A percentile compares a stretch with the other conserved stretches of the same genome.
Evolutionary conservation across 2,888 invertebrate species (phyloP).

Genomic region (Drosophila siamana): DNA sequence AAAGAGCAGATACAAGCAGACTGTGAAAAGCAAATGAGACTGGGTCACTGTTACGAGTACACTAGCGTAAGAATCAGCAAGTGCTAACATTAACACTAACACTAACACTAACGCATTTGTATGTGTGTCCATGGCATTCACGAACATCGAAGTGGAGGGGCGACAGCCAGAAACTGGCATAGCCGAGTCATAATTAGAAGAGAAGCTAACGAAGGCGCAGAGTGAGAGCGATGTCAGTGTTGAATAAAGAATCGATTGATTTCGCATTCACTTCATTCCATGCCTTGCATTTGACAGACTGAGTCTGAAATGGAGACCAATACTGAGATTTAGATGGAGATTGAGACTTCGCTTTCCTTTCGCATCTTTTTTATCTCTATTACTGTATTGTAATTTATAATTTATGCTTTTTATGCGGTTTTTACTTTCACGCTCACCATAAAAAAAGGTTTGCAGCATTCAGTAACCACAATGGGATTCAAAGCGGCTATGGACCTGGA

Average conservation of each 20-base stretch:
- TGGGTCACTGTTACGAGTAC: conserved; percentile 83
- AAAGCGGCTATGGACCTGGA: conserved; percentile 14
- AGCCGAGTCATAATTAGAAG: conserved; percentile 59
- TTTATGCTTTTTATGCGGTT: conserved; percentile 54
- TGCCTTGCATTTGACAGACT: conserved; percentile 51
- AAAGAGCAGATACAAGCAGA: neutral
- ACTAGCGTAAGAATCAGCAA: conserved; percentile 61
- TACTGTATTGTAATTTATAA: conserved; percentile 55
- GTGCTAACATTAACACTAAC: conserved; percentile 32
- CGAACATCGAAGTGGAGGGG: neutral
- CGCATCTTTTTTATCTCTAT: conserved; percentile 59
- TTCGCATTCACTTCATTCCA: conserved; percentile 40
- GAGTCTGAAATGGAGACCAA: neutral
- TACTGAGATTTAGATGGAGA: conserved; percentile 8
- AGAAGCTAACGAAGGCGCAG: conserved; percentile 16
- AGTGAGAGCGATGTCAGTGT: conserved; percentile 17
- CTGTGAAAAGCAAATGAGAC: conserved; percentile 59
- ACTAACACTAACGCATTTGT: conserved; percentile 14
- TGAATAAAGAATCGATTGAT: conserved; percentile 63
- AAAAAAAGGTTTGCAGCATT: conserved; percentile 42
- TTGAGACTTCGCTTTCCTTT: conserved; percentile 74
- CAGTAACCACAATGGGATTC: conserved; percentile 18
- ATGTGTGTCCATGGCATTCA: conserved; percentile 3
- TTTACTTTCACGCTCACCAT: conserved; percentile 67
- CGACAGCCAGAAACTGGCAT: conserved; percentile 14